Evolutionary conservation across 2,113 vertebrate species (phyloP).

Genomic region (Coryphaenoides rupestris): DNA sequence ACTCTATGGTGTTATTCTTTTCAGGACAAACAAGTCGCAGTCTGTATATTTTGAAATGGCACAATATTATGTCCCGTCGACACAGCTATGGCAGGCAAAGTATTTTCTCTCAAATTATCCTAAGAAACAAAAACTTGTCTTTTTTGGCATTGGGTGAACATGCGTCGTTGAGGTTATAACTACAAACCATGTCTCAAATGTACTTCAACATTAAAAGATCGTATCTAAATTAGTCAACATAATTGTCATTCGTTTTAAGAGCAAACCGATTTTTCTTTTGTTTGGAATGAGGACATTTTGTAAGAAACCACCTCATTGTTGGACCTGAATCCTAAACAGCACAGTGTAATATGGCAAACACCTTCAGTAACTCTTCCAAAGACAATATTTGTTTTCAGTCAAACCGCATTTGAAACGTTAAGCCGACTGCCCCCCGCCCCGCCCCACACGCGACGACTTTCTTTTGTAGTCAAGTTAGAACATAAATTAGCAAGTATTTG

Average conservation of each 20-base stretch:
- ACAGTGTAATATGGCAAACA: slow-evolving; percentile 41
- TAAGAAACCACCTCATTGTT: slow-evolving; percentile 4
- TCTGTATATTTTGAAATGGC: slow-evolving; percentile 61
- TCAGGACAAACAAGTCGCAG: slow-evolving; percentile 41
- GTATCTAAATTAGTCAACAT: no score
- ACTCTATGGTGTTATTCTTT: slow-evolving; percentile 29
- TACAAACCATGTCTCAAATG: no score
- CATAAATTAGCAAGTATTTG: slow-evolving; percentile 19
- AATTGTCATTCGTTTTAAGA: not conserved
- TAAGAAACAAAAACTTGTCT: slow-evolving; percentile 19
- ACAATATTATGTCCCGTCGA: slow-evolving; percentile 50
- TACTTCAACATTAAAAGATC: no score
- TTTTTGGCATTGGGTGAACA: slow-evolving; percentile 59
- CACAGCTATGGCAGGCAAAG: slow-evolving; percentile 41
- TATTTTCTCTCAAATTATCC: slow-evolving; percentile 4
- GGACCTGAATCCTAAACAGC: slow-evolving; percentile 27
- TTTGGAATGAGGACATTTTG: not conserved
- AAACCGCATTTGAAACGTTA: slow-evolving; percentile 4
- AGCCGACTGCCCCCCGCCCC: slow-evolving; percentile 4
- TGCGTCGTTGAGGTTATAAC: slow-evolving; percentile 17
- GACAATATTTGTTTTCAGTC: slow-evolving; percentile 19
- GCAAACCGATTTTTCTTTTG: no score
- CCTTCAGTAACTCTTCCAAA: slow-evolving; percentile 14
- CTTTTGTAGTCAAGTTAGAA: slow-evolving; percentile 19
- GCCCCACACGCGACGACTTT: slow-evolving; percentile 22